Evolutionary conservation across 2,888 invertebrate species (phyloP).

Genomic region (Thecocarcelia acutangulata): DNA sequence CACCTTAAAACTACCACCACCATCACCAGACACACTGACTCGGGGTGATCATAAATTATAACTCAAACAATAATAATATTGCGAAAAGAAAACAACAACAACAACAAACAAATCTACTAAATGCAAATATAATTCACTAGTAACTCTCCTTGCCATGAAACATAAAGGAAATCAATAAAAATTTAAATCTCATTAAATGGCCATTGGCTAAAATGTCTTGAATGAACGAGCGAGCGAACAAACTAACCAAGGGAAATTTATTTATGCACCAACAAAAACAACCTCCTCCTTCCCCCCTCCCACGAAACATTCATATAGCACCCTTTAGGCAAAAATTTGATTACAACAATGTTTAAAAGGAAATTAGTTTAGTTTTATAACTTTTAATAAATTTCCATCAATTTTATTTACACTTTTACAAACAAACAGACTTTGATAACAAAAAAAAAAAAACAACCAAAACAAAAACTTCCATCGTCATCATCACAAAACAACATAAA

Average conservation of each 20-base stretch:
- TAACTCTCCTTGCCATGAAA: conserved; percentile 35
- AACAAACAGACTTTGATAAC: too few relatives aligned
- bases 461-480: neutral
- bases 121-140: conserved; percentile 47
- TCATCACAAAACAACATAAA: conserved; percentile 31
- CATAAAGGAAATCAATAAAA: conserved; percentile 67
- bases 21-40: conserved; percentile 46
- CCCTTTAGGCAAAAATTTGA: conserved; percentile 45
- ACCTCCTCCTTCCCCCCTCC: neutral
- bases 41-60: conserved; percentile 62
- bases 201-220: conserved; percentile 59
- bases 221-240: neutral
- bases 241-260: conserved; percentile 51
- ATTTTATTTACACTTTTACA: conserved; percentile 64
- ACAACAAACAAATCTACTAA: conserved; percentile 11
- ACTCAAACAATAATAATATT: conserved; percentile 45
- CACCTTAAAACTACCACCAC: conserved; percentile 54
- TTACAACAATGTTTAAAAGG: conserved; percentile 66
- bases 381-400: conserved; percentile 61
- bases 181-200: conserved; percentile 65
- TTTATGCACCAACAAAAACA: conserved; percentile 18
- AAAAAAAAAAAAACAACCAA: too few relatives aligned
- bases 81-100: conserved; percentile 9
- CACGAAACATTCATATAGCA: too few relatives aligned
- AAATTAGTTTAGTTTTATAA: conserved; percentile 65